Evolutionary conservation across 2,888 invertebrate genomes (phyloP).

Genomic region (Endotricha flammealis): DNA sequence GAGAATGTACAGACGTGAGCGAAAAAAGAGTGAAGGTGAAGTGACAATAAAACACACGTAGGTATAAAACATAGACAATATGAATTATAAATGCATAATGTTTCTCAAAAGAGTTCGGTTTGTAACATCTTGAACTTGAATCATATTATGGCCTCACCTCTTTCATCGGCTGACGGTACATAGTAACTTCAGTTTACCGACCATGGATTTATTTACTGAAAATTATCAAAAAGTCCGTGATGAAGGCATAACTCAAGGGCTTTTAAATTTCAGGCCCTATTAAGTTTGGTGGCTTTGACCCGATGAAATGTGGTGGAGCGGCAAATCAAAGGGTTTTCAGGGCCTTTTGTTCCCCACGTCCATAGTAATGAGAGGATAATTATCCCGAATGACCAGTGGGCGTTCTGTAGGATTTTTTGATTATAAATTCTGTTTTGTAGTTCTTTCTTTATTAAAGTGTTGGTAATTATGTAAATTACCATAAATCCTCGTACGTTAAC

Average conservation of each 20-base stretch:
- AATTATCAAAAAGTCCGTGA: constrained; percentile 16
- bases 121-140: too few species aligned
- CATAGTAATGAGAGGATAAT: constrained; percentile 54
- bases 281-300: constrained; percentile 60
- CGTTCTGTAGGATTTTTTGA: constrained; percentile 7
- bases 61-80: too few species aligned
- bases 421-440: constrained; percentile 10
- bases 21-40: too few species aligned
- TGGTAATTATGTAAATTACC: too few species aligned
- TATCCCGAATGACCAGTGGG: constrained; percentile 43
- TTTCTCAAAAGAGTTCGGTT: too few species aligned
- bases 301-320: constrained; percentile 65
- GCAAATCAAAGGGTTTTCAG: constrained; percentile 72
- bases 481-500: too few species aligned
- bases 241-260: constrained; percentile 20
- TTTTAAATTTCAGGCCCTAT: constrained; percentile 61
- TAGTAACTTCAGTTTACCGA: too few species aligned
- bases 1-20: too few species aligned
- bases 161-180: too few species aligned
- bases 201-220: constrained; percentile 12
- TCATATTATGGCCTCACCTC: too few species aligned
- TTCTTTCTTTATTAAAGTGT: neutral
- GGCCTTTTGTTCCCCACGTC: constrained; percentile 53
- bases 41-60: too few species aligned
- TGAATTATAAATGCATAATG: too few species aligned